Conservation (phyloP, 2,888 invertebrate species). For the Drosophila rubida region DNA sequence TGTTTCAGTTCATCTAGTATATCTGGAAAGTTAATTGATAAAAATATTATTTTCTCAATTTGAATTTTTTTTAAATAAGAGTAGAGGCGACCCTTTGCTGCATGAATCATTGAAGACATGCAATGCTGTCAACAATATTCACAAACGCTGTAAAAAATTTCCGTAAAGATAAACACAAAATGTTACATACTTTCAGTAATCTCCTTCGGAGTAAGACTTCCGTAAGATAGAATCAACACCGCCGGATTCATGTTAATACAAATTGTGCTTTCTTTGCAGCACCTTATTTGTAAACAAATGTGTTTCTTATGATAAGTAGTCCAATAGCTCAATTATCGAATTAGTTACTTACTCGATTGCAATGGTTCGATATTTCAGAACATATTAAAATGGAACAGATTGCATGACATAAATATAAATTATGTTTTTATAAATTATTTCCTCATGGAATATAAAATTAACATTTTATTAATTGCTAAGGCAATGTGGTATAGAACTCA, state of each 20-base stretch:
- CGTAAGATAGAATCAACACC: constrained; percentile 51
- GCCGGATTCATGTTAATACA: constrained; percentile 45
- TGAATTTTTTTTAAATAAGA: background rate
- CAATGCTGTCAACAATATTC: background rate
- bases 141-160: background rate
- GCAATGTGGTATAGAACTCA: background rate
- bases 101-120: background rate
- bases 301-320: background rate
- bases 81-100: background rate
- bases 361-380: background rate
- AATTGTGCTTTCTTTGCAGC: constrained; percentile 4
- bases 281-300: constrained; percentile 41
- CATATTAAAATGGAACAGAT: background rate
- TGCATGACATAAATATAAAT: background rate
- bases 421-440: background rate
- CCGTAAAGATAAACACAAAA: background rate
- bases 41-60: background rate
- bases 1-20: constrained; percentile 50
- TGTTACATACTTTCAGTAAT: constrained; percentile 48
- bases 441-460: background rate
- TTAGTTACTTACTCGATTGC: background rate
- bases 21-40: constrained; percentile 23
- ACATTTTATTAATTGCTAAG: background rate
- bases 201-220: constrained; percentile 38
- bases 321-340: constrained; percentile 15